Conservation (phyloP, 2,888 invertebrate species). For the Miltochrista miniata region DNA sequence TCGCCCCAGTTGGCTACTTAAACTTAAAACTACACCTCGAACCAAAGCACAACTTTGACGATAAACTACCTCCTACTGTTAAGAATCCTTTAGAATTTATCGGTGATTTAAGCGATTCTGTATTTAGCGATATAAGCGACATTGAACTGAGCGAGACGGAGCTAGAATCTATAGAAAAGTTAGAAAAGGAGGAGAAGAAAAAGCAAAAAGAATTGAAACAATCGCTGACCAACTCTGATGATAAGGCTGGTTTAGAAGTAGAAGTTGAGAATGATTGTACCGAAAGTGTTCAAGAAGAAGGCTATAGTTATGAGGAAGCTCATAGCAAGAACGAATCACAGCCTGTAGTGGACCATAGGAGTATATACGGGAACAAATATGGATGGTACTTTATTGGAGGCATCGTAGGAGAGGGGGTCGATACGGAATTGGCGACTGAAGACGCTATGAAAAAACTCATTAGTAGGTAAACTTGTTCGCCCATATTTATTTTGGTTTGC, state of each 20-base stretch:
- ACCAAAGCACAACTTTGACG: constrained; percentile 79
- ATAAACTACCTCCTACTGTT: constrained; percentile 72
- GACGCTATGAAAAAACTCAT: constrained; percentile 90
- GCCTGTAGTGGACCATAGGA: constrained; percentile 84
- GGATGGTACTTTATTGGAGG: constrained; percentile 95
- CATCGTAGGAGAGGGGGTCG: constrained; percentile 87
- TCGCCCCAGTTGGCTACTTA: constrained; percentile 97
- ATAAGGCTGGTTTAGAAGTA: constrained; percentile 50
- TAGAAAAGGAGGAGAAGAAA: constrained; percentile 74
- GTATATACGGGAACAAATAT: constrained; percentile 86
- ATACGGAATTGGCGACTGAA: constrained; percentile 86
- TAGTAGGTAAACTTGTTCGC: constrained; percentile 87
- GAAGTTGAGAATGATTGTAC: constrained; percentile 55
- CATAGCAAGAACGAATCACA: constrained; percentile 81
- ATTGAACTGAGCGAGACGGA: constrained; percentile 86
- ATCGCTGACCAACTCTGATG: constrained; percentile 64
- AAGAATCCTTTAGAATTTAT: constrained; percentile 85
- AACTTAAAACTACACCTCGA: constrained; percentile 94
- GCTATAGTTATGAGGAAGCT: constrained; percentile 71
- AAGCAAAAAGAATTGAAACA: constrained; percentile 74
- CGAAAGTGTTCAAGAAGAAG: constrained; percentile 58
- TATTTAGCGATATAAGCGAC: constrained; percentile 86
- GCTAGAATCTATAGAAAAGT: constrained; percentile 83
- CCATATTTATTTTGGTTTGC: constrained; percentile 49
- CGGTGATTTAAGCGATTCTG: constrained; percentile 85